These are phyloP conservation scores for Lytechinus variegatus DNA, from an alignment of 35 echinoderm and acorn worm genomes.

Conservation along the genomic window DNA sequence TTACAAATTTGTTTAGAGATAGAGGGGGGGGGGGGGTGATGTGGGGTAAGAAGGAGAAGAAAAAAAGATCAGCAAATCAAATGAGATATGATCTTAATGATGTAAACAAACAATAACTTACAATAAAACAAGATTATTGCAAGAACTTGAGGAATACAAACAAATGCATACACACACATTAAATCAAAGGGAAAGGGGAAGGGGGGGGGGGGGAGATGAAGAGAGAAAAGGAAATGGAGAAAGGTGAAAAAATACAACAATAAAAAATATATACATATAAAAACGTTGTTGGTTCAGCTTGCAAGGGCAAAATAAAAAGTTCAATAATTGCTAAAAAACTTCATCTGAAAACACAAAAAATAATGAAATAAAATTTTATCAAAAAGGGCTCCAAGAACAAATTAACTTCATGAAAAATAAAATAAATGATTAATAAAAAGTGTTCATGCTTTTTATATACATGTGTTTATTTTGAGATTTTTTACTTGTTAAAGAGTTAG, in stretches of 20 bases:
- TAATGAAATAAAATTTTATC: not conserved
- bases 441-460: not conserved
- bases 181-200: not conserved
- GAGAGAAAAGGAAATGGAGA: not conserved
- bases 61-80: not conserved
- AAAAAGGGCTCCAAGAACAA: not conserved
- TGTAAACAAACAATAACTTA: not conserved
- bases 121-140: not conserved
- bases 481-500: constrained; percentile 40
- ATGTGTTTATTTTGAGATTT: not conserved
- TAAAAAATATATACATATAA: not conserved
- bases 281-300: not conserved
- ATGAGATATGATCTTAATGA: not conserved
- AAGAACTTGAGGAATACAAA: not conserved
- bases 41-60: not conserved
- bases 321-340: not conserved
- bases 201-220: not conserved
- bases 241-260: not conserved
- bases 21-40: not conserved
- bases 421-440: not conserved
- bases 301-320: not conserved
- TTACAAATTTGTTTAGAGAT: not conserved
- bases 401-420: not conserved
- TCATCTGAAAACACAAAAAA: not conserved
- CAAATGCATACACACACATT: not conserved